Evolutionary conservation across 2,888 invertebrate species (phyloP).

Genomic region (Cataglyphis altisquamis): DNA sequence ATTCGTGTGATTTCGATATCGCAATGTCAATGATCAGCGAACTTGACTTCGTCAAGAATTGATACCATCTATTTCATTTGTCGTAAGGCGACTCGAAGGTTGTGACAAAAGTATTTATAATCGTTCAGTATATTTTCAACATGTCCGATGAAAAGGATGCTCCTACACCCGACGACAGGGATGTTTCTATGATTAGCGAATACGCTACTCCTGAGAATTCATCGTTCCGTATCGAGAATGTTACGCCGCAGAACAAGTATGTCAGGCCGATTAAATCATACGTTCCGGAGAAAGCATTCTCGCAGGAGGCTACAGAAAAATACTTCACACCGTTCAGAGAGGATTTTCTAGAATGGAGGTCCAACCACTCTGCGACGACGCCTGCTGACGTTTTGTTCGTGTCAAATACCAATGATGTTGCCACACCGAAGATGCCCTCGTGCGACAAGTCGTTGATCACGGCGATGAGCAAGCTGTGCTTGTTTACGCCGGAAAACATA

Average conservation of each 20-base stretch:
- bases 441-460: background rate
- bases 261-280: background rate
- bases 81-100: conserved; percentile 15
- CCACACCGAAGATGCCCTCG: background rate
- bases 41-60: background rate
- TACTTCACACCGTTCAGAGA: background rate
- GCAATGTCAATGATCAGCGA: background rate
- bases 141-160: conserved; percentile 13
- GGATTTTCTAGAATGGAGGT: background rate
- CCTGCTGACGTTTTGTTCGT: background rate
- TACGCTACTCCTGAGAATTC: background rate
- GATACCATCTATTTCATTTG: background rate
- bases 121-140: background rate
- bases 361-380: background rate
- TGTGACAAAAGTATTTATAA: background rate
- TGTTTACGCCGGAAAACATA: background rate
- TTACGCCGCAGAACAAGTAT: background rate
- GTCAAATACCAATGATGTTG: background rate
- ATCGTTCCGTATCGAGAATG: background rate
- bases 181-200: background rate
- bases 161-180: no score
- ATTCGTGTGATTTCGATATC: conserved; percentile 34
- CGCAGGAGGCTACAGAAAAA: background rate
- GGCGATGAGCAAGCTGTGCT: background rate
- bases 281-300: background rate